Base-by-base conservation (phyloP, 2,888 invertebrate genomes). In the Diarsia dahlii region DNA sequence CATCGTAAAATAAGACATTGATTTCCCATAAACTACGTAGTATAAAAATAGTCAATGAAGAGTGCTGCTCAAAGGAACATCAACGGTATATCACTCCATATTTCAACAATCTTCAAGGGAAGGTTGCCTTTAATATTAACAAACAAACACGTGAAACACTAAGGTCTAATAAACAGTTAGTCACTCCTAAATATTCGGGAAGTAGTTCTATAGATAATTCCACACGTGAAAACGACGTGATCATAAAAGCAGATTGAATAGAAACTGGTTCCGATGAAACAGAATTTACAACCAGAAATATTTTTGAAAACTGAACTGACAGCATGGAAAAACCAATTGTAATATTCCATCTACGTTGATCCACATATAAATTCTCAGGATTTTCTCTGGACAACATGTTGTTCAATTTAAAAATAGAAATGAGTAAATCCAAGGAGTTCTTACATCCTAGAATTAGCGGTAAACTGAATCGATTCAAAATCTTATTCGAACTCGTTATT, bases 81-180 rank as follows among this genome's bases (percentile, higher is more conserved):
- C 60, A 60, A 50, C 58, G 28, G 65, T 56, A 58, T 60, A 81
- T 74, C 79, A 82, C 81, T 86, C 74, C 77, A 85, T 87, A 85
- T 89, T 84, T 88, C 86, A 87, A 87, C 85, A 79, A 74, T 76
- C 28, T 89, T 90, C 94, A 94, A 94, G 94, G 93, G 91, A 94
- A 95, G 94, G 95, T 88, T 92, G 74, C 77, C 86, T 85, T 74
- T 70, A 85, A 87, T 89, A 87, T 85, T 85, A 82, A 78, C 78
- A 86, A 87, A 85, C 71, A 75, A 71, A 75, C 56, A 48, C 39
- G 15, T 71, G 88, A 60, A 67, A 82, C 89, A 90, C 81, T 89
- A 85, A 88, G 80, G 72, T 76, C 79, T 67, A 64, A 81, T 75
- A 88, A 77, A 87, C 85, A 71, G 79, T 83, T 74, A 80, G 72